Evolutionary conservation across 2,888 invertebrate genomes (phyloP).

Genomic region (Nemotelus nigrinus): DNA sequence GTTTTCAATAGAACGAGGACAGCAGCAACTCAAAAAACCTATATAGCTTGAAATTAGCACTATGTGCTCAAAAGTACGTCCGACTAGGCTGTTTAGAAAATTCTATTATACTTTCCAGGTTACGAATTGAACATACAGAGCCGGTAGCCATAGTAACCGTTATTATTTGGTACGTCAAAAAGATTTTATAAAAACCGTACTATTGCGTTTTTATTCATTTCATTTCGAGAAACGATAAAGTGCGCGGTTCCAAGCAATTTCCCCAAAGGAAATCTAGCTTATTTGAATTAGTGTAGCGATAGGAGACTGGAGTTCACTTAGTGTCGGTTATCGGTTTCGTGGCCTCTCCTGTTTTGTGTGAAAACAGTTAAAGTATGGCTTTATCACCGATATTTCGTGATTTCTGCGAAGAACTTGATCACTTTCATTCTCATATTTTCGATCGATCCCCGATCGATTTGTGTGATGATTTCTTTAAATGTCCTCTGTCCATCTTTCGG

Average conservation of each 20-base stretch:
- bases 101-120: too few species aligned
- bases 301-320: not conserved
- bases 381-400: conserved; percentile 29
- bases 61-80: too few species aligned
- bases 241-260: conserved; percentile 8
- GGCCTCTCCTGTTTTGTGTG: not conserved
- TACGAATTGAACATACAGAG: too few species aligned
- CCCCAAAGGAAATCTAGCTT: conserved; percentile 8
- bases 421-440: conserved; percentile 37
- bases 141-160: not conserved
- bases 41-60: too few species aligned
- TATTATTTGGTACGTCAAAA: not conserved
- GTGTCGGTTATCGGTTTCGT: not conserved
- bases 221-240: conserved; percentile 1
- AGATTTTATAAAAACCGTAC: not conserved
- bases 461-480: not conserved
- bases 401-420: conserved; percentile 33
- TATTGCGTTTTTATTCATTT: not conserved
- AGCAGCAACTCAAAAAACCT: too few species aligned
- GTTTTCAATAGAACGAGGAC: too few species aligned
- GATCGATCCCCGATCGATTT: conserved; percentile 2
- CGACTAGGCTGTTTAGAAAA: too few species aligned
- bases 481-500: not conserved
- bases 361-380: conserved; percentile 27
- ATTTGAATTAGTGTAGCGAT: not conserved